Percentiles rank a stretch among this genome's conserved stretches.
Conservation (phyloP, 2,888 invertebrate species). For the Protodeltote pygarga region DNA sequence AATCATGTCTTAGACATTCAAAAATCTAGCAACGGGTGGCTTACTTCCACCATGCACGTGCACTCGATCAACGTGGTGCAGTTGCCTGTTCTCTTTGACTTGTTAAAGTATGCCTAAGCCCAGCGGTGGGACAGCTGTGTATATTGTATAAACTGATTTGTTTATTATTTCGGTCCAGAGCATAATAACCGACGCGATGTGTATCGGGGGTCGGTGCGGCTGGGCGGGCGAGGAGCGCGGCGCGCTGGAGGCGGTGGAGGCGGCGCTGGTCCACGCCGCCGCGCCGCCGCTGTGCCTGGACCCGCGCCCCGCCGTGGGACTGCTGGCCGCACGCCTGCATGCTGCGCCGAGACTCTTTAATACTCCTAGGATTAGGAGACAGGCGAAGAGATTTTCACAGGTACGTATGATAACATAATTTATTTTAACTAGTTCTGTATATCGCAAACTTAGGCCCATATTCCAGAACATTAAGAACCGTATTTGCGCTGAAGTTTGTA, state of each 20-base stretch:
- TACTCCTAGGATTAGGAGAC: slow-evolving; percentile 90
- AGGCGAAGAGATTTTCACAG: slow-evolving; percentile 93
- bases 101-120: too few species aligned
- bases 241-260: slow-evolving; percentile 89
- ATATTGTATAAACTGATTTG: background rate
- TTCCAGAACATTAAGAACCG: too few species aligned
- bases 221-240: slow-evolving; percentile 93
- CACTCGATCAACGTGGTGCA: too few species aligned
- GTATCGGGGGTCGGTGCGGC: slow-evolving; percentile 83
- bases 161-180: slow-evolving; percentile 72
- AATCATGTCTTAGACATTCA: too few species aligned
- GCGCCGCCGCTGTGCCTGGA: slow-evolving; percentile 96
- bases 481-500: too few species aligned
- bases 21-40: too few species aligned
- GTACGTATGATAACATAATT: slow-evolving; percentile 60
- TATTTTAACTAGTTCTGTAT: too few species aligned
- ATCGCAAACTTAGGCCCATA: too few species aligned
- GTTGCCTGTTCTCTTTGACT: too few species aligned
- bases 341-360: slow-evolving; percentile 91
- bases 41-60: too few species aligned
- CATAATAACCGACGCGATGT: slow-evolving; percentile 88
- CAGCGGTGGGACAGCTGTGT: too few species aligned
- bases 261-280: slow-evolving; percentile 94
- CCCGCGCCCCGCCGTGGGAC: slow-evolving; percentile 93
- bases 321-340: slow-evolving; percentile 91